Evolutionary conservation across 35 echinoderm and acorn worm genomes (phyloP).

Genomic region (Apostichopus californicus): DNA sequence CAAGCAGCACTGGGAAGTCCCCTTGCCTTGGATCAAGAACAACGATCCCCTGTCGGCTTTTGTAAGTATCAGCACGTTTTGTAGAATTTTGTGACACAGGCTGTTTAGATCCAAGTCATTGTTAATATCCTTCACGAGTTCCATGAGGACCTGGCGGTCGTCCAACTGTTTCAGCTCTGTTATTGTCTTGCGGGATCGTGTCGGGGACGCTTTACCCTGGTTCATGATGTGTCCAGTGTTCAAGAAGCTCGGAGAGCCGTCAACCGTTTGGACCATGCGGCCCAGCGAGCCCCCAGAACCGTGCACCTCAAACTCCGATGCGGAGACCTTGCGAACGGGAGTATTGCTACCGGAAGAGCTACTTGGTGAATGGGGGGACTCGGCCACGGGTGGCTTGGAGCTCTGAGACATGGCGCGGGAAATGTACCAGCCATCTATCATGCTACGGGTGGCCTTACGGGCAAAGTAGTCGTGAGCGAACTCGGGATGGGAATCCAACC

Average conservation of each 20-base stretch:
- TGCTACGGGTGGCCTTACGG: slow-evolving; percentile 90
- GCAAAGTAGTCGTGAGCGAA: slow-evolving; percentile 99
- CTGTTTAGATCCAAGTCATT: slow-evolving; percentile 94
- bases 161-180: slow-evolving; percentile 93
- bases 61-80: slow-evolving; percentile 96
- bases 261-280: slow-evolving; percentile 96
- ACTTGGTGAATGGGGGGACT: slow-evolving; percentile 84
- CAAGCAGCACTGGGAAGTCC: slow-evolving; percentile 87
- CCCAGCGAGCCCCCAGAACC: slow-evolving; percentile 88
- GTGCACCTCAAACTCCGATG: slow-evolving; percentile 96
- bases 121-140: slow-evolving; percentile 98
- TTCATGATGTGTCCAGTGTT: slow-evolving; percentile 72
- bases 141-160: slow-evolving; percentile 89
- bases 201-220: slow-evolving; percentile 81
- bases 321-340: slow-evolving; percentile 95
- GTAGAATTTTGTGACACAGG: slow-evolving; percentile 99
- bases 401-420: slow-evolving; percentile 91
- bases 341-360: slow-evolving; percentile 99
- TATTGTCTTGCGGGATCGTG: slow-evolving; percentile 89
- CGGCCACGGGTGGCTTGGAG: slow-evolving; percentile 78
- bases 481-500: slow-evolving; percentile 90
- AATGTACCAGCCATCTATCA: slow-evolving; percentile 99
- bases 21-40: slow-evolving; percentile 94
- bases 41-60: slow-evolving; percentile 95
- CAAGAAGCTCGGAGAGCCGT: slow-evolving; percentile 96